Base-by-base conservation (phyloP, 2,797 vertebrate species). In the Eulemur rubriventer region DNA sequence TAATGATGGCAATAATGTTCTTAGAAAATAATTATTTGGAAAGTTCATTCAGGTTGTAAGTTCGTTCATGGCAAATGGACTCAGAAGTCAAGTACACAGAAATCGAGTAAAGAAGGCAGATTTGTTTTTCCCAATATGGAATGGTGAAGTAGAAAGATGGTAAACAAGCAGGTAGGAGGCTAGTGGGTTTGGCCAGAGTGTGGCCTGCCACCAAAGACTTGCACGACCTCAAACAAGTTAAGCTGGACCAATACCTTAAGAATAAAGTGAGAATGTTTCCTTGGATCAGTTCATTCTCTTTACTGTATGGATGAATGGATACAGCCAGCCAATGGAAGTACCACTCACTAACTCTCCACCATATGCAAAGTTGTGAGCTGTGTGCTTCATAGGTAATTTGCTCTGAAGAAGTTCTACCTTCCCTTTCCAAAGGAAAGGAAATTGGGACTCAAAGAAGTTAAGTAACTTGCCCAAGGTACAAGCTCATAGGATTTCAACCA, bases 401-500 rank as follows among this genome's bases (percentile, higher is more conserved):
- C 76, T 94, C 52, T 76, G 14, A 85, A 90, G 92, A 48, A 89
- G 50, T 26, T 81, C 72, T 80, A 18, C 50, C 22, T 70, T 41
- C 92, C 48, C 52, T 35, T 48, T 76, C 22, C 79, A 35, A 46
- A 3, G 57, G 72, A 38, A 63, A 91, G 43, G 69, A 88, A 75
- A 43, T 7, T 2, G 24, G 55, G 82, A 63, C 84, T 97, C 48
- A 73, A 41, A 70, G 38, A 84, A 73, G 59, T 16, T 35, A 35
- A 91, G 41, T 46, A 43, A 81, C 72, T 91, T 46, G 52, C 8
- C 84, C 28, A 82, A 87, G 89, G 79, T 75, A 80, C 48, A 69
- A n/a, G 61, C 61, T 78, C 78, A 89, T 3, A n/a, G 92, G 57
- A 86, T 92, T 91, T 92, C 94, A 91, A 72, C 43, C 70, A 93